Conservation (phyloP, 2,888 invertebrate species). For the Notodonta dromedarius region DNA sequence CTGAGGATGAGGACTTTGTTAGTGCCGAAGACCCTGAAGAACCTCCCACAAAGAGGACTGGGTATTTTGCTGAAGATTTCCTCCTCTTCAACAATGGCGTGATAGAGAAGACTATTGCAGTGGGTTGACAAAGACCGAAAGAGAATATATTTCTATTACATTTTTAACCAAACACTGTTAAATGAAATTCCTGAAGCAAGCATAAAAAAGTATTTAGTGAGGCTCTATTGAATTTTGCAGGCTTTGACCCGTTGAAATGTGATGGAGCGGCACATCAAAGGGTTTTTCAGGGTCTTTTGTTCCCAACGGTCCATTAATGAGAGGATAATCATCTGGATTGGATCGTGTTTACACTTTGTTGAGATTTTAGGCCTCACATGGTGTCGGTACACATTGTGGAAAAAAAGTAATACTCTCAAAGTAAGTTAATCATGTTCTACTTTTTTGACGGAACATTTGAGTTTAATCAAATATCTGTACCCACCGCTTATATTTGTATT, state of each 20-base stretch:
- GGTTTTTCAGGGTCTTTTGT: conserved; percentile 71
- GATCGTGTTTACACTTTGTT: conserved; percentile 45
- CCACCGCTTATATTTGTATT: no score
- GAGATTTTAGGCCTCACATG: conserved; percentile 18
- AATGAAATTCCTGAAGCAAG: conserved; percentile 40
- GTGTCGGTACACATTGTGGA: not conserved
- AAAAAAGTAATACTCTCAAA: not conserved
- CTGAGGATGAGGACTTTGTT: no score
- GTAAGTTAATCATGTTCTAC: not conserved
- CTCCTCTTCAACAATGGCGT: no score
- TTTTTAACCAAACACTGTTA: not conserved
- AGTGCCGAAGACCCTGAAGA: no score
- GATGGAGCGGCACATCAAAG: conserved; percentile 81
- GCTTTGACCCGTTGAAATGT: conserved; percentile 74
- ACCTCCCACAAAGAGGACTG: no score
- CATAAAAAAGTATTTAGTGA: conserved; percentile 51
- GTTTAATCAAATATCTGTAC: no score
- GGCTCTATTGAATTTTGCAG: conserved; percentile 68
- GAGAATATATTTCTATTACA: not conserved
- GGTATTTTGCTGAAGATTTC: no score
- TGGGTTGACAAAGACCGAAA: not conserved
- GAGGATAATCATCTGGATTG: conserved; percentile 65
- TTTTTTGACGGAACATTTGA: no score
- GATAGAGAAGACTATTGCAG: no score
- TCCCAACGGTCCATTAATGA: conserved; percentile 62